These are phyloP conservation scores for Octomys mimax DNA, from an alignment of 2,797 vertebrate species.

Conservation along the genomic window DNA sequence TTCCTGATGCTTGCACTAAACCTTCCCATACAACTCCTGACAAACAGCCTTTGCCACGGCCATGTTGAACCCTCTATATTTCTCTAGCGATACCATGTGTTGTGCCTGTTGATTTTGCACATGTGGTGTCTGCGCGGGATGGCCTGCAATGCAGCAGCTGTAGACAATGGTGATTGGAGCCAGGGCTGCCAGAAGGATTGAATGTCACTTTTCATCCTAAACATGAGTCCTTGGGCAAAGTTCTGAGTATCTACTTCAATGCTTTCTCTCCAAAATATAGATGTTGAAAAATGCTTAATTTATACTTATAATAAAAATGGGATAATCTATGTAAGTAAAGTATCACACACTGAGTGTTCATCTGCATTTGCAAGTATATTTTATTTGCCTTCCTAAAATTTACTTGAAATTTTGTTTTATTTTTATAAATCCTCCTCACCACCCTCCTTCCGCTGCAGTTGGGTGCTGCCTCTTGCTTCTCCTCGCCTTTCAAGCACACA, in stretches of 20 bases:
- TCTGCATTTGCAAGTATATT: not conserved
- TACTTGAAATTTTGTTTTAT: not conserved
- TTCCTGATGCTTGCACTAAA: not conserved
- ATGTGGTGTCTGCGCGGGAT: not conserved
- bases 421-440: not conserved
- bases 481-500: not conserved
- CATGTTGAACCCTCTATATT: not conserved
- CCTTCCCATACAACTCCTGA: not conserved
- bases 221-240: not conserved
- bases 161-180: not conserved
- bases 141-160: not conserved
- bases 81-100: not conserved
- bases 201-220: not conserved
- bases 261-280: not conserved
- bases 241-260: not conserved
- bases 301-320: not conserved
- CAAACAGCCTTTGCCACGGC: not conserved
- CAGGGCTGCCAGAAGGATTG: not conserved
- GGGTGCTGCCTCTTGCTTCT: not conserved
- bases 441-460: accelerated
- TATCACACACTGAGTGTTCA: not conserved
- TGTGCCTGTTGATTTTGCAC: not conserved
- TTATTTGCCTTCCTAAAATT: not conserved
- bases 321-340: not conserved
- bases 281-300: not conserved